Conservation (phyloP, 2,888 invertebrate species). For the Rotaria magnacalcarata region DNA sequence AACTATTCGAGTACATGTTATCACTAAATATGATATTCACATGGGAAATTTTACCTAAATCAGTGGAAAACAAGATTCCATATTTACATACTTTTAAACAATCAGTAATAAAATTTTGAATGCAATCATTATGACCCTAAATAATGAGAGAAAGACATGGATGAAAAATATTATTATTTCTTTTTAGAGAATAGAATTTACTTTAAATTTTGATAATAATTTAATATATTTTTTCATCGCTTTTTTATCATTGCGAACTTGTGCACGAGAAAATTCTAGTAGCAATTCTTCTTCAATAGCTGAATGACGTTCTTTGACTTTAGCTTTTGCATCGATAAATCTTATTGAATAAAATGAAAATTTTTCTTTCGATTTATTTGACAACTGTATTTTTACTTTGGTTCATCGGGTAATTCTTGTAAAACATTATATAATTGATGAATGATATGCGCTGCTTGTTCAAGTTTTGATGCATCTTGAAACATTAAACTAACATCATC, state of each 20-base stretch:
- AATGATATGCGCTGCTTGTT: slow-evolving; percentile 92
- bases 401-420: slow-evolving; percentile 82
- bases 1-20: too few relatives aligned
- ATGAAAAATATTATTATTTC: not conserved
- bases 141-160: slow-evolving; percentile 47
- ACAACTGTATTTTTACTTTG: slow-evolving; percentile 64
- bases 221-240: slow-evolving; percentile 88
- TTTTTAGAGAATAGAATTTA: slow-evolving; percentile 48
- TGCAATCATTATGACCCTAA: slow-evolving; percentile 82
- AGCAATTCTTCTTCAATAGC: slow-evolving; percentile 66
- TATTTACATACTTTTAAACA: slow-evolving; percentile 73
- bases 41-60: too few relatives aligned
- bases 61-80: too few relatives aligned
- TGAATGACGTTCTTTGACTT: slow-evolving; percentile 70
- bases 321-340: slow-evolving; percentile 76
- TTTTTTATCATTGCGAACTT: slow-evolving; percentile 74
- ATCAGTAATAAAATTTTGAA: slow-evolving; percentile 92
- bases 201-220: slow-evolving; percentile 85
- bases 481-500: slow-evolving; percentile 43
- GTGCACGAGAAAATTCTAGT: slow-evolving; percentile 85
- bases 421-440: slow-evolving; percentile 90
- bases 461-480: slow-evolving; percentile 61
- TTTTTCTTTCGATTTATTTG: not conserved
- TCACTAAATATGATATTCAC: too few relatives aligned
- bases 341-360: slow-evolving; percentile 50